phyloP scores from a whole-genome alignment of 2,113 vertebrate genomes.

The Syngnathus typhle region DNA sequence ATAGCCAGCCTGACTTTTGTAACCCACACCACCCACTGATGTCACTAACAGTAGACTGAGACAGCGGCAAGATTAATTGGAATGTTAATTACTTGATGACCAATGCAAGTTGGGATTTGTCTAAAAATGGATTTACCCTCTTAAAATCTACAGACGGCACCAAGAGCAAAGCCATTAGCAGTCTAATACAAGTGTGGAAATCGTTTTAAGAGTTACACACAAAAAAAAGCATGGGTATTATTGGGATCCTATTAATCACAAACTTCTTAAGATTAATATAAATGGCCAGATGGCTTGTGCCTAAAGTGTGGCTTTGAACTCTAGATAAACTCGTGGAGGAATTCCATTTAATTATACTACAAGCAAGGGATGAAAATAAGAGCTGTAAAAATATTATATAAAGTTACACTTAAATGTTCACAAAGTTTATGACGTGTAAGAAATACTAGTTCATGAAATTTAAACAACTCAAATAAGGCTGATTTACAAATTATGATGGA shows the following conservation, averaged over 20 bases:
- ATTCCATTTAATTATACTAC: background rate
- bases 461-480: background rate
- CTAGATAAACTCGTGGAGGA: background rate
- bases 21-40: background rate
- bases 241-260: constrained; percentile 25
- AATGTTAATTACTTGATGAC: constrained; percentile 17
- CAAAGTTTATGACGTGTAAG: background rate
- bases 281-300: constrained; percentile 1
- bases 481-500: background rate
- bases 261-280: background rate
- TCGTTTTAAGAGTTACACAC: constrained; percentile 29
- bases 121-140: background rate
- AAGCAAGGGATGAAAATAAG: background rate
- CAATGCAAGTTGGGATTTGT: constrained; percentile 5
- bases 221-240: constrained; percentile 19
- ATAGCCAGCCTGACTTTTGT: constrained; percentile 19
- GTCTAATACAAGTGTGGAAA: background rate
- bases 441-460: background rate
- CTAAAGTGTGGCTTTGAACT: background rate
- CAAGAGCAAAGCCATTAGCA: background rate
- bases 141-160: background rate
- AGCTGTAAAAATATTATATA: background rate
- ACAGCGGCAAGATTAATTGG: background rate
- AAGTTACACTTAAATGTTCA: background rate
- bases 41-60: background rate